Evolutionary conservation across 1,140 invertebrate genomes (phyloP).

Genomic region (Stratiolaelaps scimitus): DNA sequence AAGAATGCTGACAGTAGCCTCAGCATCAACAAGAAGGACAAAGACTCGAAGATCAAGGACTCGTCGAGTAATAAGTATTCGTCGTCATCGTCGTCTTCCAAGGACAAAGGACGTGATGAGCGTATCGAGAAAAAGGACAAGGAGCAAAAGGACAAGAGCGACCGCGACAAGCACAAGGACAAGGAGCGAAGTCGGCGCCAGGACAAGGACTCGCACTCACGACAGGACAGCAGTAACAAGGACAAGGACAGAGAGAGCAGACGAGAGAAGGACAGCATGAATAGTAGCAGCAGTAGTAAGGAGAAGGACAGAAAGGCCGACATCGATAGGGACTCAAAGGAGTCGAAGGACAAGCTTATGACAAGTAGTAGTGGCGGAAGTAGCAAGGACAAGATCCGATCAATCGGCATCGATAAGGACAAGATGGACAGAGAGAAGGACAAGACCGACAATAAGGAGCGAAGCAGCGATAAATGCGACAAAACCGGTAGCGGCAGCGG

Average conservation of each 20-base stretch:
- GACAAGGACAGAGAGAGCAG: constrained; percentile 38
- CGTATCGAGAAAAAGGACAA: constrained; percentile 29
- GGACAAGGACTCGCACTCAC: too few species aligned
- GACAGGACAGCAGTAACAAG: constrained; percentile 26
- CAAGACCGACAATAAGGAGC: constrained; percentile 34
- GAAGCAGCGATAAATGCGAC: constrained; percentile 32
- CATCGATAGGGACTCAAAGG: constrained; percentile 33
- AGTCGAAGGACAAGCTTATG: constrained; percentile 32
- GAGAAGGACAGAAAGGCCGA: constrained; percentile 36
- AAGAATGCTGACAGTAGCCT: constrained; percentile 27
- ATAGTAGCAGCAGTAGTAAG: constrained; percentile 5
- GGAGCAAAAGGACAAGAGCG: constrained; percentile 32
- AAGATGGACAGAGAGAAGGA: constrained; percentile 35
- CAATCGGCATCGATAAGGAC: constrained; percentile 32
- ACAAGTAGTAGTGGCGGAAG: constrained; percentile 32
- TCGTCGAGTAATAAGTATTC: constrained; percentile 28
- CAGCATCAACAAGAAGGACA: constrained; percentile 30
- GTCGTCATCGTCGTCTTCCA: constrained; percentile 4
- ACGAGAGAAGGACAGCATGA: constrained; percentile 39
- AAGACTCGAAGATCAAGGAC: constrained; percentile 33
- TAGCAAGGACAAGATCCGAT: constrained; percentile 34
- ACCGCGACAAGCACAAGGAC: constrained; percentile 32
- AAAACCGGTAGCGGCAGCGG: constrained; percentile 23
- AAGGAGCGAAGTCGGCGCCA: background rate
- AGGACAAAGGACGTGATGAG: constrained; percentile 33